These are phyloP conservation scores for human (Homo sapiens) DNA, from an alignment of 2,113 vertebrate genomes.

Conservation along the genomic window GRCh38 chr4:154749001-154749500, in stretches of 20 bases:
- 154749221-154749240: constrained; percentile 67
- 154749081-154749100: constrained; percentile 90
- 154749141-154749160: not conserved
- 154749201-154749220: constrained; percentile 1
- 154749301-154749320: constrained; percentile 75
- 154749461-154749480: constrained; percentile 21
- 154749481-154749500: constrained; percentile 20
- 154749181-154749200: constrained; percentile 83
- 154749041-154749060: constrained; percentile 89
- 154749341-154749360: constrained; percentile 25
- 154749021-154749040: constrained; percentile 88
- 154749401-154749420: not conserved
- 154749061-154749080: constrained; percentile 88
- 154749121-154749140: constrained; percentile 93
- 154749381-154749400: not conserved
- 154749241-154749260: constrained; percentile 74
- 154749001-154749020: constrained; percentile 93
- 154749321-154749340: constrained; percentile 57
- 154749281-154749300: constrained; percentile 85
- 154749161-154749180: constrained; percentile 70
- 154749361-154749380: not conserved
- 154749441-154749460: not conserved
- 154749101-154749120: constrained; percentile 91
- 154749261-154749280: constrained; percentile 65
- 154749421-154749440: not conserved